Evolutionary conservation across 2,113 vertebrate genomes (phyloP).

Genomic region (Bos indicus): DNA sequence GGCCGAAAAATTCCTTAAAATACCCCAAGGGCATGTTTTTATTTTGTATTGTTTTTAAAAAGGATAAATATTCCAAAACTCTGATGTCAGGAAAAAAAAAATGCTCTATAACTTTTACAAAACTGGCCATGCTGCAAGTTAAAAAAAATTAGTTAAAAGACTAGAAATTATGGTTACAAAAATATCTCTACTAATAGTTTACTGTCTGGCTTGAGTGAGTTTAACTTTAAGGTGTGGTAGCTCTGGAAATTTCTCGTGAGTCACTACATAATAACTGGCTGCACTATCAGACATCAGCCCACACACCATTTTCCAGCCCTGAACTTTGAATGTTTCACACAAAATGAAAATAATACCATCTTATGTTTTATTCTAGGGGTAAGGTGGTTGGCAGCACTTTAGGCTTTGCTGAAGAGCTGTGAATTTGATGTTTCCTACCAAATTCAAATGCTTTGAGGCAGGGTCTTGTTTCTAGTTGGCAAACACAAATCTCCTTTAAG

Average conservation of each 20-base stretch:
- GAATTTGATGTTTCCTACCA: slow-evolving; percentile 54
- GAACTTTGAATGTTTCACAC: slow-evolving; percentile 78
- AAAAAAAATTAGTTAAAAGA: slow-evolving; percentile 61
- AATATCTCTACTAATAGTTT: slow-evolving; percentile 74
- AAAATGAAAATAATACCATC: slow-evolving; percentile 79
- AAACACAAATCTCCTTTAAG: neutral
- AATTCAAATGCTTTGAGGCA: slow-evolving; percentile 19
- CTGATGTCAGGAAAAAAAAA: neutral
- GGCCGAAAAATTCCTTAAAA: slow-evolving; percentile 65
- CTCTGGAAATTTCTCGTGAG: slow-evolving; percentile 82
- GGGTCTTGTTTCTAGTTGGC: slow-evolving; percentile 15
- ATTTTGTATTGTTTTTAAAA: slow-evolving; percentile 57
- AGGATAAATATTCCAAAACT: slow-evolving; percentile 41
- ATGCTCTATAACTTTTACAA: slow-evolving; percentile 31
- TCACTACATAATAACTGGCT: slow-evolving; percentile 82
- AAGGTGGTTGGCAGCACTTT: slow-evolving; percentile 28
- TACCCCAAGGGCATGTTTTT: slow-evolving; percentile 46
- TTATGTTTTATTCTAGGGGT: slow-evolving; percentile 71
- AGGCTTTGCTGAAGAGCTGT: slow-evolving; percentile 42
- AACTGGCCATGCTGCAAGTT: slow-evolving; percentile 1
- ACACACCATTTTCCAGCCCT: slow-evolving; percentile 82
- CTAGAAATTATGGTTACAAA: slow-evolving; percentile 61
- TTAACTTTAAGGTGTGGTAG: slow-evolving; percentile 82
- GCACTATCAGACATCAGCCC: slow-evolving; percentile 79
- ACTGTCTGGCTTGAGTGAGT: slow-evolving; percentile 79